These are phyloP conservation scores for Amphimallon solstitiale DNA, from an alignment of 2,888 invertebrate species.

Conservation along the genomic window DNA sequence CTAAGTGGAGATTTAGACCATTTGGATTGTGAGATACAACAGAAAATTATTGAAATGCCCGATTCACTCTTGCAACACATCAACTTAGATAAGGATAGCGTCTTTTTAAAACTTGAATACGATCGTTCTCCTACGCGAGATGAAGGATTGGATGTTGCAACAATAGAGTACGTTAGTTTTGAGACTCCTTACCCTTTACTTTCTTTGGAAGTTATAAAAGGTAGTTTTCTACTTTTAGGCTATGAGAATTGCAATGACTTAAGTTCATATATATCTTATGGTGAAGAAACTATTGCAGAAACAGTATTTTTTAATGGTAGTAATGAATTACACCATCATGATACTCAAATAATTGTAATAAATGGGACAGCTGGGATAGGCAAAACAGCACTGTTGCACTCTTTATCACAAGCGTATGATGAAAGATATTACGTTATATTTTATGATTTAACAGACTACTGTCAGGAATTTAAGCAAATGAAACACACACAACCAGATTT, in stretches of 20 bases:
- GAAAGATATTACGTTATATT: neutral
- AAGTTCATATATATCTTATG: neutral
- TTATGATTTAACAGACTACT: slow-evolving; percentile 6
- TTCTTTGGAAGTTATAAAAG: neutral
- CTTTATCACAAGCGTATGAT: no score
- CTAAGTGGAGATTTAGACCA: no score
- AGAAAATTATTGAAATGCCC: no score
- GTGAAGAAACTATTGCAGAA: neutral
- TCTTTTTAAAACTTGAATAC: no score
- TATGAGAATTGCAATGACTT: neutral
- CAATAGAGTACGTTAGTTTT: no score
- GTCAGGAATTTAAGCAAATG: no score
- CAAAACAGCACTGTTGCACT: neutral
- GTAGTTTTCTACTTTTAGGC: neutral
- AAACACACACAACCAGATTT: neutral
- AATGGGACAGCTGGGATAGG: slow-evolving; percentile 14
- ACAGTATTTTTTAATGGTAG: neutral
- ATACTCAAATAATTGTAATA: neutral
- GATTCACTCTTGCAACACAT: neutral
- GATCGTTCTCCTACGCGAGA: no score
- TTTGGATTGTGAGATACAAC: no score
- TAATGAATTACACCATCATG: neutral
- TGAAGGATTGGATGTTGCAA: no score
- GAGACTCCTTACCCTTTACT: neutral
- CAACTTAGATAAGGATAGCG: no score